These are phyloP conservation scores for Parazoanthus darwini DNA, from an alignment of 92 coral and sea anemone species.

Conservation along the genomic window DNA sequence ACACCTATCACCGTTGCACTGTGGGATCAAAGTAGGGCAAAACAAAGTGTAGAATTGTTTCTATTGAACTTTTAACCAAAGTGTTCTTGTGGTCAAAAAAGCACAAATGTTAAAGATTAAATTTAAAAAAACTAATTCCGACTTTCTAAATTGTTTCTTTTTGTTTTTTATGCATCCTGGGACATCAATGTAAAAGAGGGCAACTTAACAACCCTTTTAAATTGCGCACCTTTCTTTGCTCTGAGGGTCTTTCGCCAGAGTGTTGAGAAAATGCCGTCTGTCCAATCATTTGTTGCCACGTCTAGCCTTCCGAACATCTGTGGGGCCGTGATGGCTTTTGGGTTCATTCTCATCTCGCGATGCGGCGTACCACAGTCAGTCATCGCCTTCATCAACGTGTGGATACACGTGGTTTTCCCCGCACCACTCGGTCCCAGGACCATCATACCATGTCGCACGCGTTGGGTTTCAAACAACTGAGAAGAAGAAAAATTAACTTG, in stretches of 20 bases:
- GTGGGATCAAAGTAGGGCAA: no score
- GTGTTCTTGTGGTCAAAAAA: no score
- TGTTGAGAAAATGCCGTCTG: conserved; percentile 87
- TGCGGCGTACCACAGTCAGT: conserved; percentile 87
- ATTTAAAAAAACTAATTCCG: no score
- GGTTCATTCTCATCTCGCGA: conserved; percentile 94
- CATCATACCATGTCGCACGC: conserved; percentile 97
- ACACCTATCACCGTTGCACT: no score
- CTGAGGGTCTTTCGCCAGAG: conserved; percentile 91
- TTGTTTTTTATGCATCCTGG: no score
- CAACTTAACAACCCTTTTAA: neutral
- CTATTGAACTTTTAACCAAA: no score
- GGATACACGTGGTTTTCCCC: conserved; percentile 88
- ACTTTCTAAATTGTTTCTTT: no score
- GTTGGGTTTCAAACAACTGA: conserved; percentile 89
- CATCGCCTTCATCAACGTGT: conserved; percentile 84
- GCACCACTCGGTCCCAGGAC: conserved; percentile 94
- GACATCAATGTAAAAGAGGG: no score
- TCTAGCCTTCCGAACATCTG: conserved; percentile 92
- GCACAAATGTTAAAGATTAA: no score
- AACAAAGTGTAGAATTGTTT: no score
- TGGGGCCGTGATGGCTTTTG: conserved; percentile 91
- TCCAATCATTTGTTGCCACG: conserved; percentile 90
- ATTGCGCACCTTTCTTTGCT: conserved; percentile 77
- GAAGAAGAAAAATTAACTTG: neutral